Percentiles rank a stretch among this genome's conserved stretches.
These are phyloP conservation scores for Peromyscus californicus DNA, from an alignment of 2,113 vertebrate species.

Conservation along the genomic window DNA sequence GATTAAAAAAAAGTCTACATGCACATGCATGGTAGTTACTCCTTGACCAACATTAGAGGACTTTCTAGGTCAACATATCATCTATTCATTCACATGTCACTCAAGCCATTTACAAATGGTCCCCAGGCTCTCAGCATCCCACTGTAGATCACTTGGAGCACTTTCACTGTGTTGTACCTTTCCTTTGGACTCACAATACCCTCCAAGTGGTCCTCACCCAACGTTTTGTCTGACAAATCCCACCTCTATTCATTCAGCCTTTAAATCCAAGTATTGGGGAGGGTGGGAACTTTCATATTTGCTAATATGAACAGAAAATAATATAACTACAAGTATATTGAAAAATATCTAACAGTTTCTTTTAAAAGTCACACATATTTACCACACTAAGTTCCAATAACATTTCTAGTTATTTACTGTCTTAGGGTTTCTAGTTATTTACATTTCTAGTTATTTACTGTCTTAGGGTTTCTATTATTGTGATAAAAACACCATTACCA, in stretches of 20 bases:
- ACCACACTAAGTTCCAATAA: not conserved
- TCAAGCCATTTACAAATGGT: not conserved
- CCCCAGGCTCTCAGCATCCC: not conserved
- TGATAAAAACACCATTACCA: not conserved
- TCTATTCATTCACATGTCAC: not conserved
- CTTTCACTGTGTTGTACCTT: not conserved
- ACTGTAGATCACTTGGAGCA: not conserved
- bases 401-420: not conserved
- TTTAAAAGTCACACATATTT: slow-evolving; percentile 22
- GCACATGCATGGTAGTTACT: not conserved
- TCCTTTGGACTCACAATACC: not conserved
- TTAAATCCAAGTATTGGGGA: not conserved
- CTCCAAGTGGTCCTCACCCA: not conserved
- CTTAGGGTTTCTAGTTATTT: not conserved
- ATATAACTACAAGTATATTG: not conserved
- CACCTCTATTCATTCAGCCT: not conserved
- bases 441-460: not conserved
- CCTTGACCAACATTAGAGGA: not conserved
- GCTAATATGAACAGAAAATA: not conserved
- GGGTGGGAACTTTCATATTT: not conserved
- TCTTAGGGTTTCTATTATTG: not conserved
- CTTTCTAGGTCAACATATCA: not conserved
- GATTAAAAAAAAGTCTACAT: not conserved
- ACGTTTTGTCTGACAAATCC: slow-evolving; percentile 29
- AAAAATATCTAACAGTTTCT: not conserved